These are phyloP conservation scores for Crematogaster levior DNA, from an alignment of 2,888 invertebrate species.

Conservation along the genomic window DNA sequence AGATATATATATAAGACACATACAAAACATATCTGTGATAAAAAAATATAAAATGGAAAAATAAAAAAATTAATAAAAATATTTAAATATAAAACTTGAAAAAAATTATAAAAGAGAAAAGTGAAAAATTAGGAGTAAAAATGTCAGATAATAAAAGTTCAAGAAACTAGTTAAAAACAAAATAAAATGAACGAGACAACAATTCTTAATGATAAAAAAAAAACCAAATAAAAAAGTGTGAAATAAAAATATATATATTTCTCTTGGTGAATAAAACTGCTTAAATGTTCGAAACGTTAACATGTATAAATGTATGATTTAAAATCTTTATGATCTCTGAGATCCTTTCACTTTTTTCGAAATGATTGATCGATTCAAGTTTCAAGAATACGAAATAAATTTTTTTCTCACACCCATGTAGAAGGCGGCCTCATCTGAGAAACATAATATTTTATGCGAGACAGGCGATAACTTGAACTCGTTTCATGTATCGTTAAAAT, in stretches of 20 bases:
- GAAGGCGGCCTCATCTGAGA: neutral
- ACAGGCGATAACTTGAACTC: conserved; percentile 3
- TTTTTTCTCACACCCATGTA: neutral
- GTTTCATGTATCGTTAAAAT: conserved; percentile 22
- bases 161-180: neutral
- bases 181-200: neutral
- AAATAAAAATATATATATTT: neutral
- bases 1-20: neutral
- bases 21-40: neutral
- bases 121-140: neutral
- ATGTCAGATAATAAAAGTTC: neutral
- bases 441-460: neutral
- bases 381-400: neutral
- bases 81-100: neutral
- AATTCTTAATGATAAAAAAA: neutral
- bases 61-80: neutral
- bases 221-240: neutral
- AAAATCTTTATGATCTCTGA: neutral
- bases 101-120: neutral
- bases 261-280: neutral
- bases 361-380: conserved; percentile 9
- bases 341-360: neutral
- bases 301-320: neutral
- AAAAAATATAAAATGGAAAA: neutral
- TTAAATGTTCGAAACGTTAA: neutral